phyloP scores from a whole-genome alignment of 1,140 invertebrate genomes.

The Drosophila bipectinata region DNA sequence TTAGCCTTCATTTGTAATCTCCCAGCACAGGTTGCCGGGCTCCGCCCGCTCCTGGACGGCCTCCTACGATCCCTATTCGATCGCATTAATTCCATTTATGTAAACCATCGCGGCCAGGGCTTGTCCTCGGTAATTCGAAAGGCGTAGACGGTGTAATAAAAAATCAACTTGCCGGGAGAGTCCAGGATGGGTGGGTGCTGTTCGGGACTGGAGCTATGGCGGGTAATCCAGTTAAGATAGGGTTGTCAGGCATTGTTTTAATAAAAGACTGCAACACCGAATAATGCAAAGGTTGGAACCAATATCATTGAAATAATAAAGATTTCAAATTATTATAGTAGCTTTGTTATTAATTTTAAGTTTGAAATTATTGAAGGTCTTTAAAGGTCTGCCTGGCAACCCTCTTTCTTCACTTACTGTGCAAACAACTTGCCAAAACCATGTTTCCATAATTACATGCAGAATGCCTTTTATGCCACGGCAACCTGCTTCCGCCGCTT shows the following conservation, averaged over 20 bases:
- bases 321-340: no score
- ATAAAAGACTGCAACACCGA: not conserved
- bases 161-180: constrained; percentile 67
- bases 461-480: constrained; percentile 59
- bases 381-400: constrained; percentile 25
- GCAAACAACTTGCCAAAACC: constrained; percentile 66
- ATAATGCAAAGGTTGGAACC: not conserved
- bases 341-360: no score
- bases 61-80: constrained; percentile 12
- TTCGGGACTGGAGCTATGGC: constrained; percentile 18
- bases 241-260: constrained; percentile 9
- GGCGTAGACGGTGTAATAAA: constrained; percentile 77
- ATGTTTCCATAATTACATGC: constrained; percentile 83
- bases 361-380: no score
- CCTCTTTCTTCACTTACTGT: constrained; percentile 32
- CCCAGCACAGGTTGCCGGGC: constrained; percentile 14
- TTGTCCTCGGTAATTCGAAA: constrained; percentile 71
- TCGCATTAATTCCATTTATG: constrained; percentile 77
- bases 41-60: constrained; percentile 9
- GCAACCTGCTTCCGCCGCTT: constrained; percentile 57
- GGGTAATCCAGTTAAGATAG: constrained; percentile 16
- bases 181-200: constrained; percentile 38
- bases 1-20: constrained; percentile 72
- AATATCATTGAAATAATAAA: no score
- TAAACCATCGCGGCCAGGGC: constrained; percentile 65